These are phyloP conservation scores for Apaloderma vittatum DNA, from an alignment of 2,113 vertebrate species.

Conservation along the genomic window DNA sequence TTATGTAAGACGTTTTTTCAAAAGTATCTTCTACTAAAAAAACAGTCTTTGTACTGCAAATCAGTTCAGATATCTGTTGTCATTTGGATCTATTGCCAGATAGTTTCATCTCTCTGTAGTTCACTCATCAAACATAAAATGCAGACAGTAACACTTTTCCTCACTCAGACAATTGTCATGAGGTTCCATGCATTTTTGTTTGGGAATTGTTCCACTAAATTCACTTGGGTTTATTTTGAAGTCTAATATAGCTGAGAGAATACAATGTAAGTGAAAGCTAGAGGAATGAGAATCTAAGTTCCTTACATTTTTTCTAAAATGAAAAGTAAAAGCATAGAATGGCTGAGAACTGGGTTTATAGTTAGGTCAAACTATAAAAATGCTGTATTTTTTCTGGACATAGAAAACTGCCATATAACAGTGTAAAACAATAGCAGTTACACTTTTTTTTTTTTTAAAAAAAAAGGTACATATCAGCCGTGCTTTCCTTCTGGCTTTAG, in stretches of 20 bases:
- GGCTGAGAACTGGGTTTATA: not conserved
- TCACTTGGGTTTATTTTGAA: not conserved
- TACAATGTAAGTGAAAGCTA: not conserved
- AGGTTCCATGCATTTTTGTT: not conserved
- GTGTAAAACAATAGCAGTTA: not conserved
- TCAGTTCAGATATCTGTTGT: not conserved
- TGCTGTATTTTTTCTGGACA: not conserved
- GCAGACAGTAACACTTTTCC: not conserved
- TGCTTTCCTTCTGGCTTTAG: not conserved
- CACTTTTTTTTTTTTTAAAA: not conserved
- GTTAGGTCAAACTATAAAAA: not conserved
- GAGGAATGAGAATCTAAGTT: not conserved
- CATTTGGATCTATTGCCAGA: not conserved
- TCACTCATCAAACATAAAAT: not conserved
- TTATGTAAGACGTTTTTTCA: rapidly evolving
- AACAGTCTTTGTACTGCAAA: not conserved
- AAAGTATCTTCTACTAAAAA: not conserved
- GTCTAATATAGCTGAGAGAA: not conserved
- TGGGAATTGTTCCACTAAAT: not conserved
- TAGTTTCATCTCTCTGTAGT: not conserved
- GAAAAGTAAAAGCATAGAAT: not conserved
- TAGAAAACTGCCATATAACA: not conserved
- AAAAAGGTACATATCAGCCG: not conserved
- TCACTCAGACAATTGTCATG: not conserved
- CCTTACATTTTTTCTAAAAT: not conserved